These are phyloP conservation scores for Erinaceus europaeus DNA, from an alignment of 2,113 vertebrate species.

Conservation along the genomic window DNA sequence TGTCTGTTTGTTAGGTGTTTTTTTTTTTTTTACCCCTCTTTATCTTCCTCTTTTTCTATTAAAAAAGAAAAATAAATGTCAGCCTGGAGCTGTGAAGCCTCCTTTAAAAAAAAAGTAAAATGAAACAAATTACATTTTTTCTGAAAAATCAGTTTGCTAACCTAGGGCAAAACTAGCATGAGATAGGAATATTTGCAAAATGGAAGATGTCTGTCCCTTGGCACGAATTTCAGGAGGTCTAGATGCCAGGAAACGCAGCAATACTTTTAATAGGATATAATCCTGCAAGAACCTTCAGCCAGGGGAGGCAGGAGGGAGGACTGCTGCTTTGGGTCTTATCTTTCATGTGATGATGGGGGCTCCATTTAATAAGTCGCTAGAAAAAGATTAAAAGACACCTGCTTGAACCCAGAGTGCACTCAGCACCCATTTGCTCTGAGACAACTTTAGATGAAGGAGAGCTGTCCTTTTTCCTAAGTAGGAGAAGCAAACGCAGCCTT, in stretches of 20 bases:
- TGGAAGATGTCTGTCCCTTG: background rate
- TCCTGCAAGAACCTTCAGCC: background rate
- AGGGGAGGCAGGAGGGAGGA: background rate
- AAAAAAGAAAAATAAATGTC: too few species aligned
- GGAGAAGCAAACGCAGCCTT: too few species aligned
- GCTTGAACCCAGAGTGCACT: background rate
- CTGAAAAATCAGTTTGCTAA: background rate
- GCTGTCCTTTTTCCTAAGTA: background rate
- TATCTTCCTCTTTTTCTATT: too few species aligned
- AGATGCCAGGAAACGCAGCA: fast-evolving
- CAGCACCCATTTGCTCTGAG: background rate
- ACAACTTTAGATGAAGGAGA: background rate
- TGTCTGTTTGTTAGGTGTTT: too few species aligned
- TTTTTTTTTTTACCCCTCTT: too few species aligned
- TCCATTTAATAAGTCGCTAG: background rate
- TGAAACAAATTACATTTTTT: background rate
- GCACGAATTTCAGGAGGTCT: background rate
- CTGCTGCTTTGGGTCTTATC: background rate
- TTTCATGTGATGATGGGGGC: background rate
- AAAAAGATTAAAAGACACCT: background rate
- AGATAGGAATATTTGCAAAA: background rate
- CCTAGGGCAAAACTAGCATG: background rate
- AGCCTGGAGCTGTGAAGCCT: too few species aligned
- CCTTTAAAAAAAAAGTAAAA: background rate
- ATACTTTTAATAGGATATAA: background rate